A percentile compares a stretch with the other conserved stretches of the same genome.
These are phyloP conservation scores for Neopipo cinnamomea DNA, from an alignment of 2,113 vertebrate genomes.

Conservation along the genomic window DNA sequence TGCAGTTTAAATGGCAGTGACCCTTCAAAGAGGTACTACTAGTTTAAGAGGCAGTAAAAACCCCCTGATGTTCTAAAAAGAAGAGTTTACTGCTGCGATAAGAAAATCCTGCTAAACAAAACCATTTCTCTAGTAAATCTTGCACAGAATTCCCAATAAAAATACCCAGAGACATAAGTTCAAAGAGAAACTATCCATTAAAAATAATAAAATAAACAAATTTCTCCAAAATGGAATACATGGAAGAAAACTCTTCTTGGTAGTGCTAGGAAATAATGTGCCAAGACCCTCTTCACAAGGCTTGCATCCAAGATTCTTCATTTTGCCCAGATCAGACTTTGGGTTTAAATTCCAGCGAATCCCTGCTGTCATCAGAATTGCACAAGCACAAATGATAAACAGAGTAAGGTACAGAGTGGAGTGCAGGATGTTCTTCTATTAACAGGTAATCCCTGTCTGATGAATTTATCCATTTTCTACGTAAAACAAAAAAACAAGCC, in stretches of 20 bases:
- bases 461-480: background rate
- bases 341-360: background rate
- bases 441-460: background rate
- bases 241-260: background rate
- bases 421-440: background rate
- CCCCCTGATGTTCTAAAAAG: fast-evolving
- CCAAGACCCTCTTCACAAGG: background rate
- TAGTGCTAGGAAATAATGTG: background rate
- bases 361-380: background rate
- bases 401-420: background rate
- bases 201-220: background rate
- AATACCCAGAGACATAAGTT: fast-evolving
- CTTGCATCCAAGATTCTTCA: background rate
- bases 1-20: background rate
- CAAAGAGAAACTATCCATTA: background rate
- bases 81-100: background rate
- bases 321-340: background rate
- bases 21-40: background rate
- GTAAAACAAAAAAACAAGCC: background rate
- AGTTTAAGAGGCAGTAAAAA: background rate
- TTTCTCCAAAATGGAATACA: background rate
- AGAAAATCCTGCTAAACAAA: background rate
- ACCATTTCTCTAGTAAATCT: background rate
- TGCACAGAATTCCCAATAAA: background rate
- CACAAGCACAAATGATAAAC: background rate